These are phyloP conservation scores for Caenorhabditis brenneri DNA, from an alignment of 1,140 invertebrate genomes.

Conservation along the genomic window DNA sequence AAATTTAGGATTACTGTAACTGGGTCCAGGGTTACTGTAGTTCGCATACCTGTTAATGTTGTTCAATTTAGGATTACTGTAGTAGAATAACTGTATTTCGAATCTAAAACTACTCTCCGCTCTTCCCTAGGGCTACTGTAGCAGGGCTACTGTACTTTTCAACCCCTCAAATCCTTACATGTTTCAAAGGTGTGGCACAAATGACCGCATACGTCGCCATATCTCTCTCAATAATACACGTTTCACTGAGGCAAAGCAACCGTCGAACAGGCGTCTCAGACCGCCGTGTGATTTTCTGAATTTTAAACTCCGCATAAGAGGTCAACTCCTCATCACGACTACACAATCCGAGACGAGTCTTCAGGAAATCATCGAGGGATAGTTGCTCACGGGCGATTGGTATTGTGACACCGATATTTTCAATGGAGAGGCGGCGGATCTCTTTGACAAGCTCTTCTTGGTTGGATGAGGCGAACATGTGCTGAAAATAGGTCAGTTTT, in stretches of 20 bases:
- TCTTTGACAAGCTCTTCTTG: slow-evolving; percentile 85
- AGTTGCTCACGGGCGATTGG: slow-evolving; percentile 83
- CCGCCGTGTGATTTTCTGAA: slow-evolving; percentile 85
- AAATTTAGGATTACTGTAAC: too few species aligned
- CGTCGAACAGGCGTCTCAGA: slow-evolving; percentile 72
- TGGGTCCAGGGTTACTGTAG: neutral
- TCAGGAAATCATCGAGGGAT: slow-evolving; percentile 82
- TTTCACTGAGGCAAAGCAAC: slow-evolving; percentile 80
- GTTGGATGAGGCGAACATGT: slow-evolving; percentile 84
- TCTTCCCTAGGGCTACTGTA: too few species aligned
- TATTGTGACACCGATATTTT: slow-evolving; percentile 82
- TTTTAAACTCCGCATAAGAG: slow-evolving; percentile 87
- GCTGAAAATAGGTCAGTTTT: slow-evolving; percentile 73
- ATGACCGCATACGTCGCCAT: slow-evolving; percentile 90
- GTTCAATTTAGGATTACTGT: too few species aligned
- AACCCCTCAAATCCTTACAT: too few species aligned
- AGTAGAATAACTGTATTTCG: too few species aligned
- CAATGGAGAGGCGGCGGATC: slow-evolving; percentile 81
- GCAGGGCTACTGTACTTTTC: too few species aligned
- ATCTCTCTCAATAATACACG: slow-evolving; percentile 92
- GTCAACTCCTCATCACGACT: slow-evolving; percentile 86
- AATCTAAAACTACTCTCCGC: too few species aligned
- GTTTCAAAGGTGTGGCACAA: slow-evolving; percentile 84
- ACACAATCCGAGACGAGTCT: slow-evolving; percentile 86
- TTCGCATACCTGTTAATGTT: too few species aligned